phyloP scores from a whole-genome alignment of 2,797 vertebrate species.

The Percopsis omiscomaycus region DNA sequence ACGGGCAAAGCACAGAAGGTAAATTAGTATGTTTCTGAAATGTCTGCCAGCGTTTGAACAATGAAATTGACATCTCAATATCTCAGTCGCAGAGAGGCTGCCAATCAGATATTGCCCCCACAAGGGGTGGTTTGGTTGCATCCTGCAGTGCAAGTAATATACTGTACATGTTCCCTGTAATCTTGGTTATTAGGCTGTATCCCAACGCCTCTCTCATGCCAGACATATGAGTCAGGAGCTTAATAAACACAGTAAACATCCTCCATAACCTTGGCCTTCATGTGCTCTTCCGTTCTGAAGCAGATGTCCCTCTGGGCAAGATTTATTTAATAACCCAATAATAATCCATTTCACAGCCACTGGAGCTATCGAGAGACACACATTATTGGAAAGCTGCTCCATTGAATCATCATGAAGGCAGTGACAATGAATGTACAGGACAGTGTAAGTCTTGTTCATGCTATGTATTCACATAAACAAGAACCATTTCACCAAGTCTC shows the following conservation, averaged over 20 bases:
- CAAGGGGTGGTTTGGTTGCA: conserved; percentile 42
- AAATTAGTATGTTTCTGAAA: conserved; percentile 27
- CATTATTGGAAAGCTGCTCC: neutral
- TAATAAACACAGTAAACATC: conserved; percentile 33
- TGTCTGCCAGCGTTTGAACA: conserved; percentile 40
- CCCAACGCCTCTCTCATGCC: conserved; percentile 37
- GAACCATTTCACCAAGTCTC: conserved; percentile 12
- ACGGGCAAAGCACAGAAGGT: no score
- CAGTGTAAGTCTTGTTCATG: no score
- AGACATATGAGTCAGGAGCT: conserved; percentile 40
- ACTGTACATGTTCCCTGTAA: conserved; percentile 35
- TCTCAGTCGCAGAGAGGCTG: neutral
- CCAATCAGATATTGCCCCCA: conserved; percentile 43
- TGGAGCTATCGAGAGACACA: neutral
- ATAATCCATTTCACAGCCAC: neutral
- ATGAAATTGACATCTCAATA: conserved; percentile 53
- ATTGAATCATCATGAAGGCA: neutral
- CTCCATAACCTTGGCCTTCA: conserved; percentile 19
- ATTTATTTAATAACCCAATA: neutral
- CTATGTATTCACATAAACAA: neutral
- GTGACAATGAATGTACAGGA: neutral
- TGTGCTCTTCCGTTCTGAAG: conserved; percentile 4
- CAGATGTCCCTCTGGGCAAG: conserved; percentile 3
- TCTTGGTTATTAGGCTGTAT: conserved; percentile 29
- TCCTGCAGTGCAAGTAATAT: conserved; percentile 45